Evolutionary conservation across 2,113 vertebrate genomes (phyloP).

Genomic region (Choloepus hoffmanni): DNA sequence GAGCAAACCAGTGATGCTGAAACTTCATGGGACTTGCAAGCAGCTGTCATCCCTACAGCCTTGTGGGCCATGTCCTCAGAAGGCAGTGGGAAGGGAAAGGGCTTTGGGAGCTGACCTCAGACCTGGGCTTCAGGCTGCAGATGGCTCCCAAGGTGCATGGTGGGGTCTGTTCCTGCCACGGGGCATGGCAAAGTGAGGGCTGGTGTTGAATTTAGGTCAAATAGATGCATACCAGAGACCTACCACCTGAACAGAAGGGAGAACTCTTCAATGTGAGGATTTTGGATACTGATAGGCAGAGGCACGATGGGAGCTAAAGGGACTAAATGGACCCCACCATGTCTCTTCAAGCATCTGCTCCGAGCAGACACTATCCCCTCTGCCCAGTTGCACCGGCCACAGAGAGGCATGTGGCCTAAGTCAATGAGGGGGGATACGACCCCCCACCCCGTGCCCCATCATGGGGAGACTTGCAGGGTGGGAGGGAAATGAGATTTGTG

Average conservation of each 20-base stretch:
- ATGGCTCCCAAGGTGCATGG: rapidly evolving
- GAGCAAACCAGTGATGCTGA: not conserved
- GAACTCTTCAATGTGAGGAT: not conserved
- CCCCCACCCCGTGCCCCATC: too few relatives aligned
- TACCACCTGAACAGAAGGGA: not conserved
- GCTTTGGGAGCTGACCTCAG: not conserved
- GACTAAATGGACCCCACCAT: not conserved
- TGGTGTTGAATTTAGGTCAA: not conserved
- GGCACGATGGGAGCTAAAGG: not conserved
- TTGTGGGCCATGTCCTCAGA: not conserved
- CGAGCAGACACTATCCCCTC: too few relatives aligned
- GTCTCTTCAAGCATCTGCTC: not conserved
- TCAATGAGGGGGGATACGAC: too few relatives aligned
- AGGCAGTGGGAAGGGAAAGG: not conserved
- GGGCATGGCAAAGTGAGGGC: rapidly evolving
- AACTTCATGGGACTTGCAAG: not conserved
- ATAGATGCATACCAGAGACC: not conserved
- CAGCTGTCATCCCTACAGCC: not conserved
- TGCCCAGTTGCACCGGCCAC: too few relatives aligned
- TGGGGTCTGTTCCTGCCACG: too few relatives aligned
- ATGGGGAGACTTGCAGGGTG: rapidly evolving
- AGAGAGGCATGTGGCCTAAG: too few relatives aligned
- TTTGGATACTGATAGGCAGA: not conserved
- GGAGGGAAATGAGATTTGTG: not conserved
- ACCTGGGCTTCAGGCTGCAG: not conserved